Evolutionary conservation across 1,140 invertebrate species (phyloP).

Genomic region (Aphaenogaster rudis): DNA sequence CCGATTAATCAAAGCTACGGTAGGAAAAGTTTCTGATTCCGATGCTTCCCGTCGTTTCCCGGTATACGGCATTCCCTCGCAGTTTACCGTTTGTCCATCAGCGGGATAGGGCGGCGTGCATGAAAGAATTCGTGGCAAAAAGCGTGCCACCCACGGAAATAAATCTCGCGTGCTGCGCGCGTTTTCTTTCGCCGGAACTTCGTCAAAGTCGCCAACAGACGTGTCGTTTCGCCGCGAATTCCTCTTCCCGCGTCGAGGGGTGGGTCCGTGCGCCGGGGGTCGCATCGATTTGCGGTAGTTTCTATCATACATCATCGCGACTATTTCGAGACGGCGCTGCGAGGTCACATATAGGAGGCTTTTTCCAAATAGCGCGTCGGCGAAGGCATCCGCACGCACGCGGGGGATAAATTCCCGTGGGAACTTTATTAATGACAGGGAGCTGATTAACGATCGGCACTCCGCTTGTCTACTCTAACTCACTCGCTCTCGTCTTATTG

Average conservation of each 20-base stretch:
- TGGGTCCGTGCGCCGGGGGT: not conserved
- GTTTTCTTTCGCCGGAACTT: conserved; percentile 59
- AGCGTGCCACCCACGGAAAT: conserved; percentile 22
- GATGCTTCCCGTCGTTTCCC: conserved; percentile 10
- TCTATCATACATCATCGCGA: conserved; percentile 48
- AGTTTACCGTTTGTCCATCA: conserved; percentile 36
- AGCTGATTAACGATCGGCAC: conserved; percentile 63
- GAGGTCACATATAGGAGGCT: not conserved
- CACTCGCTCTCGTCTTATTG: conserved; percentile 59
- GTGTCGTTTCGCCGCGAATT: conserved; percentile 39
- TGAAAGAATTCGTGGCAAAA: conserved; percentile 46
- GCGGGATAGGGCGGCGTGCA: conserved; percentile 17
- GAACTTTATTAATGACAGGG: conserved; percentile 67
- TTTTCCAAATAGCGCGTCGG: conserved; percentile 21
- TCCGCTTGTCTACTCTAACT: conserved; percentile 61
- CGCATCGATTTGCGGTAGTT: conserved; percentile 39
- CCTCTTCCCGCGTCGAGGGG: not conserved
- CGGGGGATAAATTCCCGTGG: conserved; percentile 37
- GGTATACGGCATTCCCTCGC: not conserved
- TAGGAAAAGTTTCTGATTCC: not conserved
- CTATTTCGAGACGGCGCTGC: not conserved
- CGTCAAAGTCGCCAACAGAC: conserved; percentile 73
- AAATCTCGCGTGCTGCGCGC: conserved; percentile 12
- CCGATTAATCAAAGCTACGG: conserved; percentile 9
- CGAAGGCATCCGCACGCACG: not conserved